These are phyloP conservation scores for Oryzias javanicus DNA, from an alignment of 2,113 vertebrate genomes.

Conservation along the genomic window DNA sequence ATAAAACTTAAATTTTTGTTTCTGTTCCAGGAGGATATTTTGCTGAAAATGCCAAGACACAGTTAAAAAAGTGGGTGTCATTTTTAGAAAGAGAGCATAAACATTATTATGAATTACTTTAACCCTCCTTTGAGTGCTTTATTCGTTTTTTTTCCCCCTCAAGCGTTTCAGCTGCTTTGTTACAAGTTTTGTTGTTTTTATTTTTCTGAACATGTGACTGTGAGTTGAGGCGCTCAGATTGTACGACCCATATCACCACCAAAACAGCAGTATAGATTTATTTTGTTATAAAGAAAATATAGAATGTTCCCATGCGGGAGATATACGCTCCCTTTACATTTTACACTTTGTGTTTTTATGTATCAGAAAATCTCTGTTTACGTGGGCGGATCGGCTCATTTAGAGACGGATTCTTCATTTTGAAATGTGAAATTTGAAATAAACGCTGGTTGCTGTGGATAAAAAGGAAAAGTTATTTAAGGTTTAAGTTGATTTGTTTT, in stretches of 20 bases:
- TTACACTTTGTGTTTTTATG: constrained; percentile 79
- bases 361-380: constrained; percentile 82
- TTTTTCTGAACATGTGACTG: constrained; percentile 37
- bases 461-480: too few species aligned
- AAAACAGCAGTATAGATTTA: constrained; percentile 69
- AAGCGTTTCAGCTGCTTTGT: constrained; percentile 92
- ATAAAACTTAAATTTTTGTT: too few species aligned
- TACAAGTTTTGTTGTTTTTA: constrained; percentile 61
- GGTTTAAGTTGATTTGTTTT: too few species aligned
- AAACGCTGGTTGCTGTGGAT: background rate
- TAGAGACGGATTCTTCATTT: constrained; percentile 62
- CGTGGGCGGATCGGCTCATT: constrained; percentile 72
- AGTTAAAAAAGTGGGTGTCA: constrained; percentile 73
- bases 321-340: constrained; percentile 63
- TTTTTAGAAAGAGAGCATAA: constrained; percentile 79
- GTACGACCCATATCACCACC: constrained; percentile 28
- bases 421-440: background rate
- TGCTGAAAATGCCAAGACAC: constrained; percentile 80
- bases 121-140: constrained; percentile 79
- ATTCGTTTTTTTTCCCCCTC: constrained; percentile 71
- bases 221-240: constrained; percentile 40
- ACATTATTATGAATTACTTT: constrained; percentile 85
- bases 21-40: constrained; percentile 75
- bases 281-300: constrained; percentile 71
- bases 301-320: constrained; percentile 45